Evolutionary conservation across 2,113 vertebrate species (phyloP), one percentile per base, ranked within the genome.

Genomic region (Vombatus ursinus): DNA sequence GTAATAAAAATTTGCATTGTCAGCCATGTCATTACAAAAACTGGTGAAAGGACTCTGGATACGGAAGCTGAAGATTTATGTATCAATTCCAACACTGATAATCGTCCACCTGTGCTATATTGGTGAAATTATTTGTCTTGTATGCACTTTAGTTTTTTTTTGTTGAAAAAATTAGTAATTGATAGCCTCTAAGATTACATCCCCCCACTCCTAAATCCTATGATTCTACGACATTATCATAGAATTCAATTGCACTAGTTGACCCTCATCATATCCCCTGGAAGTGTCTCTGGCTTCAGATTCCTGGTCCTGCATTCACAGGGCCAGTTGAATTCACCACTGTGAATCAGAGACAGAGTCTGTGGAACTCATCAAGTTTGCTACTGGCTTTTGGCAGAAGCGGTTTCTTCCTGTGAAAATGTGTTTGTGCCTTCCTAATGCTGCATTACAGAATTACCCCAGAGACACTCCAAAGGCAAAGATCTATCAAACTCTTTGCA

Each of bases 401-500:
- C 37, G 52, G n/a, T 5, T 61, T 95, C 50, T 90, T 90, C 90
- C 91, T 94, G 37, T 54, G 94, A 94, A 28, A 49, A 92, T 94
- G 57, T 52, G 50, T 95, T 57, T 96, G 48, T 84, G 92, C 92
- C 96, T 97, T 91, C 49, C 28, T 52, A 47, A 52, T 22, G 9
- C 23, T 10, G 89, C 23, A 89, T 91, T 90, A 89, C 90, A 19
- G 57, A 49, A 91, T 50, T 91, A 52, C 92, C 50, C 8, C 24
- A 93, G 93, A 96, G 50, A 12, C n/a, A 90, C 93, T 91, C 51
- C 50, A 91, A 95, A 97, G 6, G 61, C 68, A 93, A 94, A 97
- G 50, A 94, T 94, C 52, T 94, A 44, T 96, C 96, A 96, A 96
- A 84, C 93, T 16, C 91, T 96, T 94, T 95, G 54, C 12, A 57